A percentile compares a stretch with the other conserved stretches of the same genome.
Conservation (phyloP, 2,888 invertebrate species). For the Geotrupes spiniger region DNA sequence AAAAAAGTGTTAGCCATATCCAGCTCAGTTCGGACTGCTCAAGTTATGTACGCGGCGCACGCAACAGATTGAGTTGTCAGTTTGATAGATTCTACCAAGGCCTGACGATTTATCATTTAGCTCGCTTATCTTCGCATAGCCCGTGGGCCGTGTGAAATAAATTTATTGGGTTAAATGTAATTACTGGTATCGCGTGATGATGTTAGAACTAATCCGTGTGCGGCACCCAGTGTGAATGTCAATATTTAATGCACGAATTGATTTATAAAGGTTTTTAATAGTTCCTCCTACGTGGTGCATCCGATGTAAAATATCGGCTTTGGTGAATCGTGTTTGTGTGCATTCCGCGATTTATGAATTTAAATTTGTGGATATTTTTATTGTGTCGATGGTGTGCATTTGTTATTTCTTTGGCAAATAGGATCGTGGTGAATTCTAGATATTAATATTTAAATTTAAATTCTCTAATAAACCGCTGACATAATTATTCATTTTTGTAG, state of each 20-base stretch:
- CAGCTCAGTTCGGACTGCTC: conserved; percentile 8
- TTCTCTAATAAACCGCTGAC: no score
- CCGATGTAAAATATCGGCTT: no score
- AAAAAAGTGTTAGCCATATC: conserved; percentile 4
- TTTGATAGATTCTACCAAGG: conserved; percentile 42
- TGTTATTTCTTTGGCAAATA: no score
- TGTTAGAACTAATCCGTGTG: conserved; percentile 6
- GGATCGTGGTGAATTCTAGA: no score
- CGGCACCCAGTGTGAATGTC: conserved; percentile 7
- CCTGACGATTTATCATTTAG: conserved; percentile 41
- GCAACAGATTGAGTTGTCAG: conserved; percentile 45
- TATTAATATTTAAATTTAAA: no score
- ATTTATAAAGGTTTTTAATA: background rate
- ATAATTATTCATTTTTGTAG: no score
- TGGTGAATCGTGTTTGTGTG: no score
- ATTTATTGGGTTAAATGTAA: conserved; percentile 43
- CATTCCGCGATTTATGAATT: no score
- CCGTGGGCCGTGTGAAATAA: conserved; percentile 46
- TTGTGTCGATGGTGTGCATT: no score
- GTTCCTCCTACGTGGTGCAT: no score
- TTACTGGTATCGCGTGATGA: conserved; percentile 41
- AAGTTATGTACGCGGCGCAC: conserved; percentile 30
- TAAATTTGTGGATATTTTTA: no score
- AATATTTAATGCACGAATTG: conserved; percentile 1
- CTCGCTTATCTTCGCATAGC: conserved; percentile 32